These are phyloP conservation scores for Armadillidium nasatum DNA, from an alignment of 1,140 invertebrate genomes.

Conservation along the genomic window DNA sequence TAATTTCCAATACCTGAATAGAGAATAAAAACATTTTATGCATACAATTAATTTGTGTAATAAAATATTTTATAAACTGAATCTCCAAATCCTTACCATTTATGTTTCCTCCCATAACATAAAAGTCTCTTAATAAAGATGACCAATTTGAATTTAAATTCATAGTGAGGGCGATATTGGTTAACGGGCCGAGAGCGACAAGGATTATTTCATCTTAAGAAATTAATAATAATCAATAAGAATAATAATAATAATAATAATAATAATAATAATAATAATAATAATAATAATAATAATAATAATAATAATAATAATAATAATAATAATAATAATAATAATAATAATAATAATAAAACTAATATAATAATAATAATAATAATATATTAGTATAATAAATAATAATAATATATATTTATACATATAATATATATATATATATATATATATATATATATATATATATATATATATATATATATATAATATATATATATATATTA, in stretches of 20 bases:
- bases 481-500: no score
- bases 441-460: no score
- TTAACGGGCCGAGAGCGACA: constrained; percentile 66
- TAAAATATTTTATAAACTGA: neutral
- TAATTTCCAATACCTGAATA: constrained; percentile 61
- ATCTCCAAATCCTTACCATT: constrained; percentile 52
- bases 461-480: no score
- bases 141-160: constrained; percentile 62
- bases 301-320: no score
- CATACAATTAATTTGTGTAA: neutral
- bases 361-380: no score
- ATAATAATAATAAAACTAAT: no score
- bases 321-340: no score
- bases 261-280: constrained; percentile 22
- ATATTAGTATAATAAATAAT: no score
- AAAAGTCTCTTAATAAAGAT: constrained; percentile 59
- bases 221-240: constrained; percentile 18
- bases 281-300: no score
- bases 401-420: no score
- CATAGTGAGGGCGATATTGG: constrained; percentile 68
- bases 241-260: neutral
- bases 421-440: no score
- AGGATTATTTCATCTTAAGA: constrained; percentile 55
- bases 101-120: constrained; percentile 72
- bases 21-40: neutral